Base-by-base conservation (phyloP, 2,797 vertebrate genomes). In the Aeoliscus strigatus region DNA sequence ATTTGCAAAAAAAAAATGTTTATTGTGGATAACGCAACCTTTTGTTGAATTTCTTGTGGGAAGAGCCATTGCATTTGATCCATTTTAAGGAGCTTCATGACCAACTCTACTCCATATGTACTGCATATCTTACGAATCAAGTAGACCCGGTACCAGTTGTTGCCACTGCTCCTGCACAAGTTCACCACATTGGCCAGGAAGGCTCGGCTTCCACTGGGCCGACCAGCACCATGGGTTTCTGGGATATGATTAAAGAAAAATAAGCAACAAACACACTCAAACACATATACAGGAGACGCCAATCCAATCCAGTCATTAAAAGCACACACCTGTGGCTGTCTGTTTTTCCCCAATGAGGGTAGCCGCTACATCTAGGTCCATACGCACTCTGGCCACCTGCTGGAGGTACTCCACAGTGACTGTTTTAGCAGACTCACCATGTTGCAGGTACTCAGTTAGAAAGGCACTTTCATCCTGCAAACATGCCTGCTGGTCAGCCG, bases 101-200 rank as follows among this genome's bases (percentile, higher is more conserved):
- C 87, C 35, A 87, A 91, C 11, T 91, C 91, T 41, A 94, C 68
- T 5, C 95, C 95, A 0, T 71, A 43, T 23, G 82, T 89, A 62
- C 81, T 88, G 38, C 85, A 70, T 5, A 94, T 82, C 52, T 87
- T 94, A 36, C 95, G 85, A 28, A 95, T 79, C 48, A 98, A 81
- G 78, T 93, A 98, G 51, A 98, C 80, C 0, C 79, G 63, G 60
- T 90, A 88, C 95, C 96, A 98, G 76, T 91, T 80, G 0, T 96
- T 95, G 7, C 32, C 15, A 15, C 71, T 42, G 0, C 1, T 44
- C 3, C 3, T 9, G 14, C 91, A 94, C 59, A 98, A 73, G 5
- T 2, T 4, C 42, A 47, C 26, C 25, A 90, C 87, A 0, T 70
- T 77, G 11, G 1, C 11, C 59, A 95, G 47, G 73, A 88, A 90